Base-by-base conservation (phyloP, 2,113 vertebrate species). In the Okapia johnstoni region DNA sequence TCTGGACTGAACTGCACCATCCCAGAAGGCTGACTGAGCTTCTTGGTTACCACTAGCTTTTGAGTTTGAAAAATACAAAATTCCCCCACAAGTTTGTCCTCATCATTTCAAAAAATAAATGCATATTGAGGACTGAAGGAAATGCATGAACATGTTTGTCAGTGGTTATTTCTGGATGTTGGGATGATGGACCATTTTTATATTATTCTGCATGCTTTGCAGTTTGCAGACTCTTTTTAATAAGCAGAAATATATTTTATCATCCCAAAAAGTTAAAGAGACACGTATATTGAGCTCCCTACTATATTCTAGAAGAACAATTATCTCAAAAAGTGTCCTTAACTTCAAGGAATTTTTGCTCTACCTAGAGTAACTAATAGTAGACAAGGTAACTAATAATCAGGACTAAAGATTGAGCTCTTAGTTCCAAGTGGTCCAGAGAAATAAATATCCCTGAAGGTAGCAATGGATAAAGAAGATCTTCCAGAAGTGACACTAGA, bases 41-140 rank as follows among this genome's bases (percentile, higher is more conserved):
- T 90, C 52, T 63, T 60, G 13, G 23, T 93, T 36, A 60, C 26
- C 66, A 70, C 73, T 73, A 85, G 54, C 33, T 97, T 97, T 40
- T n/a, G 80, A 93, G 80, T 90, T 91, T 57, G 58, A 97, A 95
- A 97, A 85, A 63, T 12, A 93, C 21, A 80, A 93, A 96, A 26
- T 88, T 85, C 5, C 26, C n/a, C 46, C 40, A 21, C 25, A 92
- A 79, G 12, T 95, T 63, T 79, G 10, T 84, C 43, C 5, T 93
- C 46, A 48, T 93, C 36, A 12, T 95, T 92, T 92, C 50, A 92
- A 81, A 95, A 93, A 95, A 50, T 58, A 90, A 94, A 77, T 70
- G 73, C 11, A 15, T 79, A 85, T 85, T 96, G 87, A 50, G 21
- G 83, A 70, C 33, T 26, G 13, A 77, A 94, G 33, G 33, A 88